Base-by-base conservation (phyloP, 2,797 vertebrate genomes). In the Moxostoma hubbsi region DNA sequence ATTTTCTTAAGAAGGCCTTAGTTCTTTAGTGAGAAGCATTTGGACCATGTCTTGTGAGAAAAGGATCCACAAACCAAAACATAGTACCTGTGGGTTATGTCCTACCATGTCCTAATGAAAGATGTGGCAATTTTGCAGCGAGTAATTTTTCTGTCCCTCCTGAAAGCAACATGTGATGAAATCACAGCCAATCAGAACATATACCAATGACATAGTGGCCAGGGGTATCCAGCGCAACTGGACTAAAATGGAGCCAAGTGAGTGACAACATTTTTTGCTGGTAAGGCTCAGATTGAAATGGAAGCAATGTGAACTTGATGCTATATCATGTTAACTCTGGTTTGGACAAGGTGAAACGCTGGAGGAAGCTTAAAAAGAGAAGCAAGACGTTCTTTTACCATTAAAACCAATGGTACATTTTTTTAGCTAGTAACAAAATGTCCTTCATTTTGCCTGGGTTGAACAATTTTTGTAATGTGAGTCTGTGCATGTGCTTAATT, bases 71-170 rank as follows among this genome's bases (percentile, higher is more conserved):
- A 7, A 65, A 73, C 46, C 57, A 66, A 69, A 63, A 11, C 51
- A 6, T 7, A 15, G 45, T 54, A 9, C 15, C 24, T 59, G 15
- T 67, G 47, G 43, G 47, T 75, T 88, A 81, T 15, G 70, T 18
- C 61, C 49, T 15, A 63, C 45, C 43, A 43, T 13, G 47, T 67
- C 11, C 8, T 7, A 16, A 50, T 62, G 12, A 10, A 63, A 12
- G 15, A 63, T 12, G 45, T 45, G 46, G 43, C 5, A 18, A 45
- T 11, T 11, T 11, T 63, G 61, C 6, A 4, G 61, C 12, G 18
- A 45, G 24, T 64, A 5, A 63, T 65, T 46, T 54, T 16, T 54
- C 8, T 12, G 1, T 16, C 13, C 24, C 16, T 9, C 8, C 5
- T 53, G 2, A 63, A 61, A 12, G 15, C 9, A 18, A 64, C 24